Evolutionary conservation across 2,113 vertebrate genomes (phyloP).

Genomic region (Dunckerocampus dactyliophorus): DNA sequence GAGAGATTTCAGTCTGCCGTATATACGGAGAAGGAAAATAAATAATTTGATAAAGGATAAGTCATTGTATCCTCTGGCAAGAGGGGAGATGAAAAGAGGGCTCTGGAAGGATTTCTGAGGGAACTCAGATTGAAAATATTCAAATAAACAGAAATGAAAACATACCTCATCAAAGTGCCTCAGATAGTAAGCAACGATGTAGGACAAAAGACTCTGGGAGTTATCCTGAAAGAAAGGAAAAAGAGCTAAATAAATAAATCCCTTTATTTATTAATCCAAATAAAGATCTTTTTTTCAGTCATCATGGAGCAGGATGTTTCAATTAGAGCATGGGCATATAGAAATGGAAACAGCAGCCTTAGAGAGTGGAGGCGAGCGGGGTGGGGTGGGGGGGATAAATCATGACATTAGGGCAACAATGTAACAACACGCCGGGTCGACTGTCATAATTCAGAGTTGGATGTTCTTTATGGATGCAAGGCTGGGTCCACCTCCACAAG

Average conservation of each 20-base stretch:
- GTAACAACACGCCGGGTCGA: constrained; percentile 48
- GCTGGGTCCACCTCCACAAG: constrained; percentile 44
- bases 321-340: constrained; percentile 51
- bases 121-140: constrained; percentile 62
- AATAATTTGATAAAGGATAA: constrained; percentile 73
- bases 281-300: constrained; percentile 7
- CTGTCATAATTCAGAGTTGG: constrained; percentile 56
- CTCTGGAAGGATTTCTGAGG: constrained; percentile 58
- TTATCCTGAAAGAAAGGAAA: constrained; percentile 83
- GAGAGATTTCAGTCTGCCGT: constrained; percentile 56
- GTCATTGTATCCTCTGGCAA: constrained; percentile 66
- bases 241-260: constrained; percentile 61
- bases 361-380: constrained; percentile 25
- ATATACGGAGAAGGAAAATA: constrained; percentile 68
- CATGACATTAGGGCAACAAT: constrained; percentile 36
- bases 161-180: constrained; percentile 95
- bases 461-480: constrained; percentile 64
- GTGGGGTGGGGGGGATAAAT: constrained; percentile 34
- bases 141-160: constrained; percentile 74
- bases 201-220: constrained; percentile 91
- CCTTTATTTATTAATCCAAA: constrained; percentile 63
- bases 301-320: constrained; percentile 53
- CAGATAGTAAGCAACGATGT: constrained; percentile 92
- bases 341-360: constrained; percentile 39
- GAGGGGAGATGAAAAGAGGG: constrained; percentile 65